Conservation (phyloP, 2,888 invertebrate genomes). For the Scaptomyza tumidula region DNA sequence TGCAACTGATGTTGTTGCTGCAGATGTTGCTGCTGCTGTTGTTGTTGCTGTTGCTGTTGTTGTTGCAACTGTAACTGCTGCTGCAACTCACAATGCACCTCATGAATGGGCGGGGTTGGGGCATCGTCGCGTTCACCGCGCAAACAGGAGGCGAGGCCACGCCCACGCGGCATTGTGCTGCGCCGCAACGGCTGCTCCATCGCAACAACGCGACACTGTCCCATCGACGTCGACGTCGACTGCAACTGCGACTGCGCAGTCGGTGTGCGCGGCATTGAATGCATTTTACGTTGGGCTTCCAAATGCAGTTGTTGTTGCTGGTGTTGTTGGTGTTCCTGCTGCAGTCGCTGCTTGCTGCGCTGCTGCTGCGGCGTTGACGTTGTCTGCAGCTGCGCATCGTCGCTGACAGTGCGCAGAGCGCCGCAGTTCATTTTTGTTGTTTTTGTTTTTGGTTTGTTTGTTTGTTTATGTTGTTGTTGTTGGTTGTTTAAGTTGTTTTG, state of each 20-base stretch:
- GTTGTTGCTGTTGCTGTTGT: conserved; percentile 51
- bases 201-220: conserved; percentile 48
- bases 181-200: conserved; percentile 75
- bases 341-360: conserved; percentile 36
- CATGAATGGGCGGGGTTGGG: conserved; percentile 71
- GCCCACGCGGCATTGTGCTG: conserved; percentile 83
- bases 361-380: conserved; percentile 34
- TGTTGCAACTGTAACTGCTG: conserved; percentile 48
- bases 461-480: conserved; percentile 5
- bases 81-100: conserved; percentile 64
- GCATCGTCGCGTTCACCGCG: conserved; percentile 84
- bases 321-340: conserved; percentile 25
- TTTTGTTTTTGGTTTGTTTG: conserved; percentile 13
- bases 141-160: conserved; percentile 84
- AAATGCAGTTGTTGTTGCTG: conserved; percentile 34
- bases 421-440: conserved; percentile 85
- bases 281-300: conserved; percentile 57
- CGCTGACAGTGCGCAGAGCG: conserved; percentile 81
- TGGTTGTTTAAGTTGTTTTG: conserved; percentile 4
- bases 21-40: conserved; percentile 44
- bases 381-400: conserved; percentile 68
- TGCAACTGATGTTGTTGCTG: conserved; percentile 47
- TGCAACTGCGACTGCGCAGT: conserved; percentile 27
- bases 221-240: conserved; percentile 7
- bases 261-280: conserved; percentile 69